Percentiles rank a stretch among this genome's conserved stretches.
These are phyloP conservation scores for Ascidia mentula DNA, from an alignment of 23 tunicate species.

Conservation along the genomic window DNA sequence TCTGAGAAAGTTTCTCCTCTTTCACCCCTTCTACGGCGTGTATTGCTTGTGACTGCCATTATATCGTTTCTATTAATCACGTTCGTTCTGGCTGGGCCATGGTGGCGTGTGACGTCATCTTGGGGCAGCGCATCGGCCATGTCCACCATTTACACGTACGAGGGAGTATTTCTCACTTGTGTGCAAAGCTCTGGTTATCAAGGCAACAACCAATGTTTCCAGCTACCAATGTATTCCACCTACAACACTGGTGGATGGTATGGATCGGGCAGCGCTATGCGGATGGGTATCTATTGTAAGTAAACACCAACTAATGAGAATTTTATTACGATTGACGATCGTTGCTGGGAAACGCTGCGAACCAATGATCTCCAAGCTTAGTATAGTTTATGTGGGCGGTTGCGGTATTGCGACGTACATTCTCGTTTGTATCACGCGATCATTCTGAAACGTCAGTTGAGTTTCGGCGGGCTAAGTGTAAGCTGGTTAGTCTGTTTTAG, in stretches of 20 bases:
- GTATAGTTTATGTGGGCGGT: no score
- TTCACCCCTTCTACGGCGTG: background rate
- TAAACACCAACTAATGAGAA: background rate
- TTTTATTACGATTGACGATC: background rate
- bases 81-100: constrained; percentile 62
- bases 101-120: constrained; percentile 63
- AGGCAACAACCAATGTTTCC: constrained; percentile 56
- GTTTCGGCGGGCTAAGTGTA: no score
- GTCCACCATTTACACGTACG: constrained; percentile 59
- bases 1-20: constrained; percentile 6
- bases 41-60: background rate
- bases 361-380: background rate
- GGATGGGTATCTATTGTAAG: background rate
- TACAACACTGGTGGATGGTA: background rate
- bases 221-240: constrained; percentile 25
- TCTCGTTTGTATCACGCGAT: no score
- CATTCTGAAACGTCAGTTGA: no score
- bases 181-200: constrained; percentile 24
- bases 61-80: constrained; percentile 7
- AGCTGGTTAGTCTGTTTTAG: no score
- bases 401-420: no score
- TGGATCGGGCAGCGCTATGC: background rate
- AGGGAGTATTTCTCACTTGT: constrained; percentile 76
- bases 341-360: background rate
- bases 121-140: constrained; percentile 52